Conservation (phyloP, 1,140 invertebrate genomes). For the Cyclina sinensis region DNA sequence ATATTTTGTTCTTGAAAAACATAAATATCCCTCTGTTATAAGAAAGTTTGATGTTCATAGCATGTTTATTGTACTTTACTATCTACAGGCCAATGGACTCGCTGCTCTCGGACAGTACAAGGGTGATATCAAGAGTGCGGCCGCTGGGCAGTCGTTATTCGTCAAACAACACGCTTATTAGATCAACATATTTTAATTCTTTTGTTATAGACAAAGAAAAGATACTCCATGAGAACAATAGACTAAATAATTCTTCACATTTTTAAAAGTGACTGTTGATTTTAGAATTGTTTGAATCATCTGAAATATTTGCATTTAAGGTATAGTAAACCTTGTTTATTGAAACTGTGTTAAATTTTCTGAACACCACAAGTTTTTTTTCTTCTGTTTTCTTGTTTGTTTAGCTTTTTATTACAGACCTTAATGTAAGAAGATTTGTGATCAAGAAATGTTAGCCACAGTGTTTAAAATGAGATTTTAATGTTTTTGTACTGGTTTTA, state of each 20-base stretch:
- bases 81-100: slow-evolving; percentile 92
- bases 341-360: not conserved
- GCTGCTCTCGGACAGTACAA: slow-evolving; percentile 94
- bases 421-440: not conserved
- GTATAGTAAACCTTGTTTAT: not conserved
- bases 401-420: not conserved
- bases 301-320: not conserved
- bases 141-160: slow-evolving; percentile 92
- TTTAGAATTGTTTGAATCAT: not conserved
- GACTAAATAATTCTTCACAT: not conserved
- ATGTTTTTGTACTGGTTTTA: not conserved
- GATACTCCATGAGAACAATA: not conserved
- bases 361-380: not conserved
- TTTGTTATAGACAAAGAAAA: not conserved
- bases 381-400: not conserved
- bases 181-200: not conserved
- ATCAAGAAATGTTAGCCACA: not conserved
- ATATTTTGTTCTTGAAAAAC: no score
- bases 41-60: no score
- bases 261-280: not conserved
- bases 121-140: slow-evolving; percentile 91
- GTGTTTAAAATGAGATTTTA: not conserved
- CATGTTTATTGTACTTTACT: not conserved
- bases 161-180: slow-evolving; percentile 94
- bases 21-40: no score